Conservation (phyloP, 2,797 vertebrate species). For the Valencia hispanica region DNA sequence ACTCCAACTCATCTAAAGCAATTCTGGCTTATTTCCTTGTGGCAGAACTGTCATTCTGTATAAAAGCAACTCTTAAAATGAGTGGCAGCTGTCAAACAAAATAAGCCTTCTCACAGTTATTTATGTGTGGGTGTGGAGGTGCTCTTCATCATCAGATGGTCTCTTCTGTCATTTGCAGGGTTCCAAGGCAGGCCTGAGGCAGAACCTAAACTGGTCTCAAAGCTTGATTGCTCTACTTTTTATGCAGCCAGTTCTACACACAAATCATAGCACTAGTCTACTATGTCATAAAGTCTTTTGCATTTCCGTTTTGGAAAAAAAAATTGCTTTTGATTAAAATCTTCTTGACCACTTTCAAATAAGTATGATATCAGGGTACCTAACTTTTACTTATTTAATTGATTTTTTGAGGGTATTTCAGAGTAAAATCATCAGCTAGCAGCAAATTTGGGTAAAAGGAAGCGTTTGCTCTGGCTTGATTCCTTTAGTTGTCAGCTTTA, state of each 20-base stretch:
- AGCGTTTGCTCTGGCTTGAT: constrained; percentile 33
- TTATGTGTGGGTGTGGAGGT: constrained; percentile 2
- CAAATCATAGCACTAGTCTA: constrained; percentile 25
- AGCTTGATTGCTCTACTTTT: constrained; percentile 64
- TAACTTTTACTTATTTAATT: constrained; percentile 18
- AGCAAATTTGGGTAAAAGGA: constrained; percentile 38
- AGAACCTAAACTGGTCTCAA: constrained; percentile 62
- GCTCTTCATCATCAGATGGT: constrained; percentile 56
- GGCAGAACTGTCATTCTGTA: constrained; percentile 51
- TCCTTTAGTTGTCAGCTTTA: constrained; percentile 47
- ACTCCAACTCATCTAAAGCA: constrained; percentile 36
- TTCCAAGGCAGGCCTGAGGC: constrained; percentile 59
- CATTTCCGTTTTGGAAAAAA: constrained; percentile 49
- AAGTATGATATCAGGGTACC: constrained; percentile 21
- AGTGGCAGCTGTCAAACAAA: constrained; percentile 61
- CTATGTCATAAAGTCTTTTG: constrained; percentile 49
- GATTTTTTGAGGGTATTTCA: constrained; percentile 47
- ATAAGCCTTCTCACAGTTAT: constrained; percentile 35
- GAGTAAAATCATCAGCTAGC: constrained; percentile 44
- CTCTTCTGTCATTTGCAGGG: constrained; percentile 47
- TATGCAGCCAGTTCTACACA: constrained; percentile 48
- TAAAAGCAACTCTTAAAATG: constrained; percentile 57
- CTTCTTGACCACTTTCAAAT: constrained; percentile 24
- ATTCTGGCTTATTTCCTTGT: constrained; percentile 33
- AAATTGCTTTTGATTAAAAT: constrained; percentile 46